Percentiles rank a stretch among this genome's conserved stretches.
These are phyloP conservation scores for Drosophila subquinaria DNA, from an alignment of 2,888 invertebrate species.

Conservation along the genomic window DNA sequence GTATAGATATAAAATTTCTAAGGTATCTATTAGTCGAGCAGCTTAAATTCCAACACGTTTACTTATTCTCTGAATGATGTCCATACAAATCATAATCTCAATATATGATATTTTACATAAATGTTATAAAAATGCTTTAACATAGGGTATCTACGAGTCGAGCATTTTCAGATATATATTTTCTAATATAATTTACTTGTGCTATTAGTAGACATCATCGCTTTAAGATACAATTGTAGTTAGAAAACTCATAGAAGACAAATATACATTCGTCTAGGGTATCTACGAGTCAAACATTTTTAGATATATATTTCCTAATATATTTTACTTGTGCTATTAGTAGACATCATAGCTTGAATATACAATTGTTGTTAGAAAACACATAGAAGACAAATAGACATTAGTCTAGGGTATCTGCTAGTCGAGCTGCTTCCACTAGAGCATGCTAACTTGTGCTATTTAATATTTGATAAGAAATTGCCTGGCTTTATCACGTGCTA, in stretches of 20 bases:
- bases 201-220: no score
- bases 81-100: neutral
- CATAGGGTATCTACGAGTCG: neutral
- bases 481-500: constrained; percentile 37
- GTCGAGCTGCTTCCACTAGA: neutral
- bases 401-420: constrained; percentile 18
- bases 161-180: neutral
- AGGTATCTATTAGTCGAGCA: neutral
- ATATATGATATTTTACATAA: neutral
- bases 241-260: neutral
- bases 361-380: neutral
- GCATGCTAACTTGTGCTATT: neutral
- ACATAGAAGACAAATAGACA: no score
- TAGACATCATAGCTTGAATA: no score
- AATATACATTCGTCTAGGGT: constrained; percentile 1
- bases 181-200: neutral
- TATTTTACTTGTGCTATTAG: neutral
- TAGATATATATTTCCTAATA: neutral
- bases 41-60: neutral
- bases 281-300: constrained; percentile 24
- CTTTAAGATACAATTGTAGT: neutral
- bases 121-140: neutral
- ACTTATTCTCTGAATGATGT: neutral
- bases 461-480: constrained; percentile 37
- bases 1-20: no score